These are phyloP conservation scores for Osmerus mordax DNA, from an alignment of 2,113 vertebrate genomes.

Conservation along the genomic window DNA sequence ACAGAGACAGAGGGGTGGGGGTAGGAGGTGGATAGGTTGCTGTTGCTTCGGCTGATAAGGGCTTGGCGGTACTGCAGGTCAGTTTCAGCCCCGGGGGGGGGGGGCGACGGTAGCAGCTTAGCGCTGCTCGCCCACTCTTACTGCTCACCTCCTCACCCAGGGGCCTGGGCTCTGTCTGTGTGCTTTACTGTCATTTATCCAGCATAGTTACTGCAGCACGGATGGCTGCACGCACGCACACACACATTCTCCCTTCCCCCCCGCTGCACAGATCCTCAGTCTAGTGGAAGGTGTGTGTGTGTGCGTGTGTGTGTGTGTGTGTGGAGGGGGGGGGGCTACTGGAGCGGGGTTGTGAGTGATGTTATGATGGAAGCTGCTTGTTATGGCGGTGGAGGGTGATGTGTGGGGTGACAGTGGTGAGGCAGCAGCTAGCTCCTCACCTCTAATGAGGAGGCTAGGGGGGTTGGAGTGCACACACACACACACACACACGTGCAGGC, in stretches of 20 bases:
- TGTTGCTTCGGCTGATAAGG: conserved; percentile 34
- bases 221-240: not conserved
- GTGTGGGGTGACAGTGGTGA: conserved; percentile 7
- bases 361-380: conserved; percentile 4
- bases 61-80: conserved; percentile 25
- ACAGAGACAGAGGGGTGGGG: conserved; percentile 15
- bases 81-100: conserved; percentile 14
- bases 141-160: conserved; percentile 24
- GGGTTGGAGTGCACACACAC: not conserved
- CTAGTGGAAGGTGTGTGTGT: not conserved
- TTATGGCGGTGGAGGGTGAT: conserved; percentile 12
- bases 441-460: not conserved
- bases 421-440: not conserved
- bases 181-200: conserved; percentile 40
- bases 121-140: conserved; percentile 12
- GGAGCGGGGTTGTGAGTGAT: not conserved
- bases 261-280: not conserved
- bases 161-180: conserved; percentile 26
- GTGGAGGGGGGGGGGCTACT: not conserved
- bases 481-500: not conserved
- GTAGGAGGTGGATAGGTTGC: not conserved
- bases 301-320: too few relatives aligned
- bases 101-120: not conserved
- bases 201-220: conserved; percentile 9
- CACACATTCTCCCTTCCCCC: not conserved